Percentiles rank a stretch among this genome's conserved stretches.
phyloP scores from a whole-genome alignment of 1,140 invertebrate genomes.

The Hermatobates lingyangjiaoensis region DNA sequence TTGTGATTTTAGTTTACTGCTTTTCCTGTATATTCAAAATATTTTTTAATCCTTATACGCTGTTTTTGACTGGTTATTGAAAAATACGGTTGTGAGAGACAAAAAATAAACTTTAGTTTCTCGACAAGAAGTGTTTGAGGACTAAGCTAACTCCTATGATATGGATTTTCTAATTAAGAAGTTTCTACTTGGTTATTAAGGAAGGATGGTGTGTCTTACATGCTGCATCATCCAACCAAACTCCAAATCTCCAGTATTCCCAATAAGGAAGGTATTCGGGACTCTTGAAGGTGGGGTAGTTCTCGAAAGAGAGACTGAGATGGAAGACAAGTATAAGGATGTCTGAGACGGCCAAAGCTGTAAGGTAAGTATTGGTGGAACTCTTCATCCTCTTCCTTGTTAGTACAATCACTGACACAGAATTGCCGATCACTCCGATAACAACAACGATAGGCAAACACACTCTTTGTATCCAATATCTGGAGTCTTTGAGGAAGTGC shows the following conservation, averaged over 20 bases:
- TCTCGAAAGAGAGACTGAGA: conserved; percentile 40
- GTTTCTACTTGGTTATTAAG: no score
- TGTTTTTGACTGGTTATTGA: no score
- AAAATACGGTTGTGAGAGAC: no score
- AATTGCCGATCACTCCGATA: conserved; percentile 49
- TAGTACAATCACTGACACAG: conserved; percentile 50
- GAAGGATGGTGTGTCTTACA: no score
- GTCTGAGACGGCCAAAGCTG: conserved; percentile 50
- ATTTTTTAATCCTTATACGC: no score
- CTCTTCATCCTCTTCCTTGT: conserved; percentile 51
- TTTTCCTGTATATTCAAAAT: no score
- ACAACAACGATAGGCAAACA: conserved; percentile 45
- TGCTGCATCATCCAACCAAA: conserved; percentile 40
- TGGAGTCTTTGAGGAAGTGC: conserved; percentile 24
- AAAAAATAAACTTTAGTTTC: no score
- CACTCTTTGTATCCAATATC: conserved; percentile 42
- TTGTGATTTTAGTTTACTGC: no score
- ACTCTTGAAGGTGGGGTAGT: conserved; percentile 31
- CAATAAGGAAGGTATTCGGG: conserved; percentile 25
- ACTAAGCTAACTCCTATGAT: no score
- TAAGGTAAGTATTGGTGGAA: conserved; percentile 56
- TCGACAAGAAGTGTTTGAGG: no score
- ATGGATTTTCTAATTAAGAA: no score
- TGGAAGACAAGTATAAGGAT: conserved; percentile 45
- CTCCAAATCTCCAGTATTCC: conserved; percentile 33